Base-by-base conservation (phyloP, 2,888 invertebrate species). In the Clepsis dumicolana region DNA sequence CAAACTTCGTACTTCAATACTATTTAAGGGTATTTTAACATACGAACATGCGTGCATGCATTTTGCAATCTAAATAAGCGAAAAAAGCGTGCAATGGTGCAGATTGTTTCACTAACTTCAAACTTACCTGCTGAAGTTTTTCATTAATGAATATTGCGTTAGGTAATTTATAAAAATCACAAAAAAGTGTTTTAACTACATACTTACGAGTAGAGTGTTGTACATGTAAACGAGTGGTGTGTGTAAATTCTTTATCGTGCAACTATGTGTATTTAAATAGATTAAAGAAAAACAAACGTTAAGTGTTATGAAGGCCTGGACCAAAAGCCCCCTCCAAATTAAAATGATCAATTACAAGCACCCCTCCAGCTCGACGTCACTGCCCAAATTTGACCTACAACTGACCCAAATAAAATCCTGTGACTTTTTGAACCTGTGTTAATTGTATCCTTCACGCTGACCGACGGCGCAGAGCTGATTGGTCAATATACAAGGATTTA, bases 21-120 rank as follows among this genome's bases (percentile, higher is more conserved):
- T 44, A 44, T 18, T 44, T 18, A 44, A 44, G n/a, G 14, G 5
- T 14, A 38, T 4, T n/a, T n/a, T 14, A 38, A 38, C n/a, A n/a
- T 1, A 10, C 16, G 35, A 48, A 59, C 70, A 71, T 64, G 65
- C 67, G 35, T 5, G 21, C 64, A 65, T 67, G 57, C 63, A 60
- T 24, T 41, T 56, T 67, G 57, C 63, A 63, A 29, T 50, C 54
- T 27, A 59, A 10, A 60, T 21, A 64, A 66, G 69, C 60, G 7
- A 29, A n/a, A 56, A 21, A 67, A 67, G 64, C 64, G 61, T 54
- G 53, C 48, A 38, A 27, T 50, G 27, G n/a, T 63, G 3, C 12
- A 27, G 24, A 57, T 57, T 25, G 41, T 24, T 16, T 27, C 14
- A 35, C 21, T 12, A 4, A 57, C 16, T 24, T 50, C 21, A 8